Evolutionary conservation across 1,140 invertebrate species (phyloP).

Genomic region (Odontomachus brunneus): DNA sequence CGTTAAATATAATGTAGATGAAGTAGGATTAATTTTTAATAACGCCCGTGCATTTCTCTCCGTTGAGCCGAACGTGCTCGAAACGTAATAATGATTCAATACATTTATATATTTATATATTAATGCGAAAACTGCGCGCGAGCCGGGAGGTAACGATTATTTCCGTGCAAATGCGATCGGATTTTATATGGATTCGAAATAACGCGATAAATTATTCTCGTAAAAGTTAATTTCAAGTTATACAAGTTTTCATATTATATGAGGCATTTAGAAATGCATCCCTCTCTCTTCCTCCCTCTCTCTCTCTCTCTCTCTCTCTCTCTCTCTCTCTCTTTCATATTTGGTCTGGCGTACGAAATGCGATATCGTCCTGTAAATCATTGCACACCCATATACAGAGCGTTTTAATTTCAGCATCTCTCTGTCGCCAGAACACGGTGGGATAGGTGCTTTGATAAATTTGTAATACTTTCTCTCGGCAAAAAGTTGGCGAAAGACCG

Average conservation of each 20-base stretch:
- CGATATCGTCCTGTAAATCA: slow-evolving; percentile 18
- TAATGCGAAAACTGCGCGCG: slow-evolving; percentile 6
- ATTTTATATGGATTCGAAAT: slow-evolving; percentile 27
- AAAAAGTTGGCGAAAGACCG: neutral
- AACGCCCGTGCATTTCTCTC: neutral
- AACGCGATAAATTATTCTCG: slow-evolving; percentile 22
- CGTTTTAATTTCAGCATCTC: slow-evolving; percentile 22
- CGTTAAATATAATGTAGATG: slow-evolving; percentile 1
- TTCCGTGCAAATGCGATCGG: slow-evolving; percentile 21
- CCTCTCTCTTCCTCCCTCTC: no score
- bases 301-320: no score
- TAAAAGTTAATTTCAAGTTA: slow-evolving; percentile 37
- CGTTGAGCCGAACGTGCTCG: neutral
- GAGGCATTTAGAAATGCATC: slow-evolving; percentile 33
- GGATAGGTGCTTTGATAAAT: slow-evolving; percentile 32
- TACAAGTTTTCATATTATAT: slow-evolving; percentile 29
- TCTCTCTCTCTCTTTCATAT: no score
- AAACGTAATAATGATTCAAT: slow-evolving; percentile 19
- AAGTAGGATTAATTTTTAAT: slow-evolving; percentile 48
- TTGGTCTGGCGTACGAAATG: neutral
- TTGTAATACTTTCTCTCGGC: neutral
- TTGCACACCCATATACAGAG: slow-evolving; percentile 10
- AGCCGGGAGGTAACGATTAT: slow-evolving; percentile 16
- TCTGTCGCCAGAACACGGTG: neutral
- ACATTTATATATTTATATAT: slow-evolving; percentile 28